Evolutionary conservation across 2,797 vertebrate species (phyloP).

Genomic region (Holocentrus rufus): DNA sequence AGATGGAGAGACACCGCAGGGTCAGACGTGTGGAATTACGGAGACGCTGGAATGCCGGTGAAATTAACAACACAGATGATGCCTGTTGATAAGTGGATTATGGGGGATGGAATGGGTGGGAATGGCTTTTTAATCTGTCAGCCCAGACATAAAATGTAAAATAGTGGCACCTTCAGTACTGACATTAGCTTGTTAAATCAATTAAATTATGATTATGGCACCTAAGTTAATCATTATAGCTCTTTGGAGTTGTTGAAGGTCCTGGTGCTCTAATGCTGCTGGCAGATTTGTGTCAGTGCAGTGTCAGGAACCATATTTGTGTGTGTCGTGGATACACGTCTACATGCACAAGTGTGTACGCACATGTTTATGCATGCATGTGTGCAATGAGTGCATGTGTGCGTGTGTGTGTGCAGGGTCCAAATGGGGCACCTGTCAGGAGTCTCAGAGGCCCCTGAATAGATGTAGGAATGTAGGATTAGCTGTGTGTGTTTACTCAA

Average conservation of each 20-base stretch:
- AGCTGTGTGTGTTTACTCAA: constrained; percentile 10
- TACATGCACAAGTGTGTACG: neutral
- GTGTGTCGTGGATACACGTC: neutral
- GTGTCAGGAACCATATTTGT: neutral
- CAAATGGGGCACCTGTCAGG: constrained; percentile 10
- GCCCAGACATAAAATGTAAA: constrained; percentile 4
- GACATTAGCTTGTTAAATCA: neutral
- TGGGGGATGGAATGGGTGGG: constrained; percentile 26
- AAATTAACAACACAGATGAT: constrained; percentile 39
- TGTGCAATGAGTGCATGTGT: neutral
- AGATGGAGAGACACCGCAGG: constrained; percentile 31
- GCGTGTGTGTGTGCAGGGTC: constrained; percentile 3
- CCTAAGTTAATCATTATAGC: neutral
- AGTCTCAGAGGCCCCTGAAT: constrained; percentile 27
- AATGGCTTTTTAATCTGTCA: constrained; percentile 7
- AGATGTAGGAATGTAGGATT: constrained; percentile 31
- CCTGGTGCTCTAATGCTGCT: neutral
- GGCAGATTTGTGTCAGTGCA: neutral
- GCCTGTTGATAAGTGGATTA: constrained; percentile 60
- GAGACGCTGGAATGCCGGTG: constrained; percentile 26
- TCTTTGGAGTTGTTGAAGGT: neutral
- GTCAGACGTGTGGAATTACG: constrained; percentile 58
- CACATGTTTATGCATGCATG: neutral
- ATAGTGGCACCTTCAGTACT: constrained; percentile 10
- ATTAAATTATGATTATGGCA: neutral